phyloP scores from a whole-genome alignment of 2,113 vertebrate species.

The Ageneiosus marmoratus region DNA sequence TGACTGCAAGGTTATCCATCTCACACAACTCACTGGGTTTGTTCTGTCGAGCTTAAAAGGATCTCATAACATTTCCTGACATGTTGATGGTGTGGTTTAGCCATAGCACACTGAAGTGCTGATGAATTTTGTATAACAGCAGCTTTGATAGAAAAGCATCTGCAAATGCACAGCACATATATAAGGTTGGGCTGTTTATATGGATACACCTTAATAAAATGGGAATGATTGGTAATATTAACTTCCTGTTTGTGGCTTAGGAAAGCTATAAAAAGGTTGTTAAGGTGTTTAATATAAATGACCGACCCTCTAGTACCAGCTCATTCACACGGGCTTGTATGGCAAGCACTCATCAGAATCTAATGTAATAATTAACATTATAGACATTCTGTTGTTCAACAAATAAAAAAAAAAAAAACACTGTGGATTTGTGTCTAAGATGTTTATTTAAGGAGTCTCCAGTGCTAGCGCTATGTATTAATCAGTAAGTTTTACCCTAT shows the following conservation, averaged over 20 bases:
- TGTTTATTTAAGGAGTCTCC: neutral
- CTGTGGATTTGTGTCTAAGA: neutral
- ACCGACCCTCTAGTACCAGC: neutral
- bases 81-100: neutral
- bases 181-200: too few relatives aligned
- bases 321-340: neutral
- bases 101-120: neutral
- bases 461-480: neutral
- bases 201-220: too few relatives aligned
- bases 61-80: neutral
- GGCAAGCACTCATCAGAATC: neutral
- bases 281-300: too few relatives aligned
- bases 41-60: constrained; percentile 3
- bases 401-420: neutral
- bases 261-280: too few relatives aligned
- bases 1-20: constrained; percentile 1
- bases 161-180: neutral
- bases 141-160: neutral
- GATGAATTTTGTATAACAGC: neutral
- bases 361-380: neutral
- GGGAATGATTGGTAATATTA: too few relatives aligned
- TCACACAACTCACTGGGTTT: neutral
- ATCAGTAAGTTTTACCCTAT: neutral
- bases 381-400: neutral
- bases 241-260: too few relatives aligned